Conservation (phyloP, 2,113 vertebrate genomes). For the Poicephalus gulielmi region DNA sequence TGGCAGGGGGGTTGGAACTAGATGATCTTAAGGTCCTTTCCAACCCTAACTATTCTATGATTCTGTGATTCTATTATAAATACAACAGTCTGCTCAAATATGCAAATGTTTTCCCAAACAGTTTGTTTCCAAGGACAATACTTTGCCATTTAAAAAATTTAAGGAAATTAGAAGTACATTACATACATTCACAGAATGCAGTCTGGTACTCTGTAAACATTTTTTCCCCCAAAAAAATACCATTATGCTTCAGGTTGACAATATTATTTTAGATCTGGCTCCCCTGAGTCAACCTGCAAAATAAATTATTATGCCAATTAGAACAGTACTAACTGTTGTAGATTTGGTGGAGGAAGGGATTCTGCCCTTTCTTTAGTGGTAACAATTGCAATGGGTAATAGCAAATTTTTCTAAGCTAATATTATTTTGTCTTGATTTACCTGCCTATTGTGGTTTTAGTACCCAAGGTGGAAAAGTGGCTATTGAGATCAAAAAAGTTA, state of each 20-base stretch:
- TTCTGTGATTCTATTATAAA: neutral
- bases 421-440: constrained; percentile 56
- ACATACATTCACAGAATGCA: neutral
- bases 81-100: neutral
- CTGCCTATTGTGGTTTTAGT: neutral
- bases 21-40: too few relatives aligned
- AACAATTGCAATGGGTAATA: neutral
- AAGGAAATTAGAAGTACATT: neutral
- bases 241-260: neutral
- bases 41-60: too few relatives aligned
- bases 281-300: neutral
- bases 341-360: neutral
- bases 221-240: neutral
- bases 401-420: constrained; percentile 1
- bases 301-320: neutral
- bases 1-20: too few relatives aligned
- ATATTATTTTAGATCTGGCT: neutral
- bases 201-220: neutral
- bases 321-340: neutral
- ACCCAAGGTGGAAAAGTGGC: neutral
- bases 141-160: neutral
- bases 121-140: neutral
- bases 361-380: neutral
- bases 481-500: neutral
- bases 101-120: neutral